These are phyloP conservation scores for Caracal caracal DNA, from an alignment of 2,113 vertebrate genomes.

Conservation along the genomic window DNA sequence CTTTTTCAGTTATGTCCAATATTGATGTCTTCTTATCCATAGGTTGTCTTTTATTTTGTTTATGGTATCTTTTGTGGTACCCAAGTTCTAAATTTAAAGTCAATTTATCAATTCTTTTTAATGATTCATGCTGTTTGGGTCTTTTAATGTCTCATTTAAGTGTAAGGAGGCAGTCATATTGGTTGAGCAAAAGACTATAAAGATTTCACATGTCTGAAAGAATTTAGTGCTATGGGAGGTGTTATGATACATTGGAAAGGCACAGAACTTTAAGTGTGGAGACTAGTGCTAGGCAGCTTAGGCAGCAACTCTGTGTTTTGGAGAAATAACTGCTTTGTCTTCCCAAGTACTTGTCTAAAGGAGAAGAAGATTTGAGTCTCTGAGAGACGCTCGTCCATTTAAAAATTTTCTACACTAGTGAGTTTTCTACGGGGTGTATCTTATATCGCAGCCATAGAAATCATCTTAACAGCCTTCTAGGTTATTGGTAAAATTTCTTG, in stretches of 20 bases:
- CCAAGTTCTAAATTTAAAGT: not conserved
- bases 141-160: slow-evolving; percentile 33
- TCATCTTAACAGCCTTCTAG: not conserved
- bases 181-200: not conserved
- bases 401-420: not conserved
- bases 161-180: not conserved
- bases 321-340: not conserved
- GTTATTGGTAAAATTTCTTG: not conserved
- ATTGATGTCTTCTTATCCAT: not conserved
- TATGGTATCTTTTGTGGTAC: not conserved
- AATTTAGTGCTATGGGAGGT: not conserved
- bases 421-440: not conserved
- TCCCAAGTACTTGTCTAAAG: not conserved
- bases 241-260: not conserved
- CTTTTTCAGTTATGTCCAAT: not conserved
- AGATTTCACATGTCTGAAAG: slow-evolving; percentile 15
- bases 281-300: not conserved
- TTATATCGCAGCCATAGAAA: not conserved
- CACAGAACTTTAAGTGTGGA: not conserved
- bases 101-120: not conserved
- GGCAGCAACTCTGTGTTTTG: not conserved
- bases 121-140: not conserved
- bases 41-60: slow-evolving; percentile 2
- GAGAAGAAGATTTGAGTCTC: not conserved
- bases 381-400: not conserved